Conservation (phyloP, 1,140 invertebrate species). For the Listronotus oregonensis region DNA sequence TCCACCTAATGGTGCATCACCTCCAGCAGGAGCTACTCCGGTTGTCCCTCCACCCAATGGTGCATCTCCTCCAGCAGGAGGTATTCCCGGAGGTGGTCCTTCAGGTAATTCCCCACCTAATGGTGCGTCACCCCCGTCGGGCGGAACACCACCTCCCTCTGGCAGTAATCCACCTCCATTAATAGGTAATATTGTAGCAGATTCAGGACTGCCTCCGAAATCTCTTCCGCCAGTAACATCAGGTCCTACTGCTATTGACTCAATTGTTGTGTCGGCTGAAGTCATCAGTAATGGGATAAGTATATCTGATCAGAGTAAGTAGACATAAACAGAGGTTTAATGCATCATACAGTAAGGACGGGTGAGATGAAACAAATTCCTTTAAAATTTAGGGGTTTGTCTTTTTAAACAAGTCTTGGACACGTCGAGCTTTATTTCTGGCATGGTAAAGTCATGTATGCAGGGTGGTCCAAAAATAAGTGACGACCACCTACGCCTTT, state of each 20-base stretch:
- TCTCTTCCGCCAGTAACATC: not conserved
- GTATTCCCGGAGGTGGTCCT: not conserved
- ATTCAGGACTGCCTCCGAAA: not conserved
- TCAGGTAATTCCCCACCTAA: not conserved
- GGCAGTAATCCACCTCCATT: conserved; percentile 1
- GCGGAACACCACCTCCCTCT: not conserved
- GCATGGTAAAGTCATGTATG: too few relatives aligned
- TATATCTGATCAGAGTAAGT: conserved; percentile 20
- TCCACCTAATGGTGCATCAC: not conserved
- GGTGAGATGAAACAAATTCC: too few relatives aligned
- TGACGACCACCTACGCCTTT: too few relatives aligned
- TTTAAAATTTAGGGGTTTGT: too few relatives aligned
- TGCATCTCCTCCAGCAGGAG: not conserved
- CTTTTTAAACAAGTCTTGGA: too few relatives aligned
- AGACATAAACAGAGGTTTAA: not conserved
- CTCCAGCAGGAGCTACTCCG: not conserved
- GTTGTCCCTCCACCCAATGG: not conserved
- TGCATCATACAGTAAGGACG: too few relatives aligned
- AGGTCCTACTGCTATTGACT: conserved; percentile 2
- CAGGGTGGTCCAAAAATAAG: too few relatives aligned
- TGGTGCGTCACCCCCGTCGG: not conserved
- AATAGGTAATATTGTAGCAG: conserved; percentile 21
- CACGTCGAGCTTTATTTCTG: too few relatives aligned
- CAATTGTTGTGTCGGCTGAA: conserved; percentile 26
- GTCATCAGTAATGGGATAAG: conserved; percentile 5